Percentiles rank a stretch among this genome's conserved stretches.
phyloP scores from a whole-genome alignment of 2,113 vertebrate species.

The Callithrix jacchus region DNA sequence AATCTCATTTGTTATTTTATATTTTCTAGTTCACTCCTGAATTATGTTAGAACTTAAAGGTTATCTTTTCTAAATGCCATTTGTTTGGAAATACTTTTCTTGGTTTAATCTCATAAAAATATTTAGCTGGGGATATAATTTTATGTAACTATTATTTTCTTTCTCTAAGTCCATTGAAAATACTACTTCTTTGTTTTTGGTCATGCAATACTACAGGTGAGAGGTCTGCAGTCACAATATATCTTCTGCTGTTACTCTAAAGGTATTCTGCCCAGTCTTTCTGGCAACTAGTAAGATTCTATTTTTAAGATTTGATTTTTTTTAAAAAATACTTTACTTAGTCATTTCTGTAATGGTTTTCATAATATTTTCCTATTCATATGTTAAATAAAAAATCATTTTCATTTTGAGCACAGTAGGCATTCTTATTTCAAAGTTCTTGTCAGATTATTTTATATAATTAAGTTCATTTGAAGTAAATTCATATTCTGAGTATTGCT shows the following conservation, averaged over 20 bases:
- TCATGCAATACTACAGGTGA: not conserved
- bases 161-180: not conserved
- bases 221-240: not conserved
- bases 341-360: not conserved
- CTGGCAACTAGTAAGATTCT: not conserved
- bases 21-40: not conserved
- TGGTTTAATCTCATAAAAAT: not conserved
- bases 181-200: not conserved
- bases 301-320: not conserved
- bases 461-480: not conserved
- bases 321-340: too few species aligned
- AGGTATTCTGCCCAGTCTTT: not conserved
- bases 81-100: not conserved
- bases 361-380: conserved; percentile 5
- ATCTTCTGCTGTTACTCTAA: not conserved
- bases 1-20: not conserved
- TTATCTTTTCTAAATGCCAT: not conserved
- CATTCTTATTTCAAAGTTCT: not conserved
- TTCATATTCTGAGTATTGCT: not conserved
- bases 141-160: not conserved
- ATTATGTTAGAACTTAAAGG: not conserved
- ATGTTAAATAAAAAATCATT: not conserved
- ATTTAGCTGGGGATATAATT: not conserved
- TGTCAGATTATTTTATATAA: not conserved
- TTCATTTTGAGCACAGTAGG: not conserved